These are phyloP conservation scores for Salticus scenicus DNA, from an alignment of 2,888 invertebrate genomes.

Conservation along the genomic window DNA sequence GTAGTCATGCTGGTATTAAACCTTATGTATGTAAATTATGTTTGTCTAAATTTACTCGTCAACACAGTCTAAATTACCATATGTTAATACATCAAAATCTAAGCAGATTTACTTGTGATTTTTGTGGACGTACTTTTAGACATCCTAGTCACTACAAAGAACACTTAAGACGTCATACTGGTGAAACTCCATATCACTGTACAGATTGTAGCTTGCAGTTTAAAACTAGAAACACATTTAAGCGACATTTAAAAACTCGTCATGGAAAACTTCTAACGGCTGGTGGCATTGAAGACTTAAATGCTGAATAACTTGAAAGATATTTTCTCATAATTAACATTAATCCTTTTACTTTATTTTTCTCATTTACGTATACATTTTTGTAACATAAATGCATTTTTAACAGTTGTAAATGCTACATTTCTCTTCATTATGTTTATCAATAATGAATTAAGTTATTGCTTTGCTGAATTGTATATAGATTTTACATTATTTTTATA, in stretches of 20 bases:
- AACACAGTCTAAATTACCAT: conserved; percentile 81
- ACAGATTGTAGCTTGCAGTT: conserved; percentile 77
- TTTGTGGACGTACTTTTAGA: conserved; percentile 80
- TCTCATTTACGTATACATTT: no score
- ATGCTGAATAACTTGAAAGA: not conserved
- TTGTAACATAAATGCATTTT: not conserved
- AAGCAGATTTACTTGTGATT: conserved; percentile 80
- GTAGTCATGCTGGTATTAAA: conserved; percentile 77
- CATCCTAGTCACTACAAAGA: conserved; percentile 80
- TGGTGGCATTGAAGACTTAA: conserved; percentile 75
- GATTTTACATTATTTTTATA: conserved; percentile 15
- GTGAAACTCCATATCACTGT: conserved; percentile 79
- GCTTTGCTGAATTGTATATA: not conserved
- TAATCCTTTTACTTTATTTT: not conserved
- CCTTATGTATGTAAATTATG: conserved; percentile 80
- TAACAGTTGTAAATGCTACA: not conserved
- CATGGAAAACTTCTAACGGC: conserved; percentile 80
- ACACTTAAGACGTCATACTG: conserved; percentile 79
- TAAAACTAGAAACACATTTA: conserved; percentile 81
- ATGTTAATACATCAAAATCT: conserved; percentile 80
- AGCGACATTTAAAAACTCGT: conserved; percentile 79
- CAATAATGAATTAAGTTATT: not conserved
- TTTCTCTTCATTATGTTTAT: not conserved
- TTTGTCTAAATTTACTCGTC: conserved; percentile 79
- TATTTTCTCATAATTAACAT: not conserved